These are phyloP conservation scores for Propithecus coquereli DNA, from an alignment of 2,113 vertebrate genomes.

Conservation along the genomic window DNA sequence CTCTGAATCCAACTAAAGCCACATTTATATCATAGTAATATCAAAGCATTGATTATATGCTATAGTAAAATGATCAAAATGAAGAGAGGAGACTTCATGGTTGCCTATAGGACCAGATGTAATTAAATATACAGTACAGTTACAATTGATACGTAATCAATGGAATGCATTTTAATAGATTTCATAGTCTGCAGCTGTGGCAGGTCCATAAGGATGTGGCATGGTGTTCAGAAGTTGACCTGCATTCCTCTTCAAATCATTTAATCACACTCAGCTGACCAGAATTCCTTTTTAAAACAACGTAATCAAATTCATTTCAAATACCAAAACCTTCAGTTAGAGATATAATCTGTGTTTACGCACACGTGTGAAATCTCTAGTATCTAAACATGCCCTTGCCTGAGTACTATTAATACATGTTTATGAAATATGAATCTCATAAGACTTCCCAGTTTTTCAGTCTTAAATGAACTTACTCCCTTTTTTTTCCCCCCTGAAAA, in stretches of 20 bases:
- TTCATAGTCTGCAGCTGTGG: background rate
- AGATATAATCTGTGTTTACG: conserved; percentile 76
- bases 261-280: conserved; percentile 80
- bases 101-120: background rate
- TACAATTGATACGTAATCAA: background rate
- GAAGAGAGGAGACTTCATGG: background rate
- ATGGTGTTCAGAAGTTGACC: background rate
- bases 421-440: background rate
- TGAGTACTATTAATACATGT: background rate
- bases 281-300: conserved; percentile 77
- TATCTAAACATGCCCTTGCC: background rate
- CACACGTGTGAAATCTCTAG: conserved; percentile 68
- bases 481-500: background rate
- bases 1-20: background rate
- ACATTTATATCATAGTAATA: background rate
- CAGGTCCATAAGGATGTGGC: background rate
- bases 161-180: background rate
- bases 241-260: conserved; percentile 77
- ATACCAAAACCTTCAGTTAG: conserved; percentile 68
- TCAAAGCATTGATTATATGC: background rate
- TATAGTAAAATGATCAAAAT: background rate
- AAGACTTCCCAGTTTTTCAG: background rate
- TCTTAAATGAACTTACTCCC: background rate
- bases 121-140: background rate
- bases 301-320: conserved; percentile 75